Percentiles rank a stretch among this genome's conserved stretches.
Conservation (phyloP, 2,888 invertebrate genomes). For the Papilio protenor region DNA sequence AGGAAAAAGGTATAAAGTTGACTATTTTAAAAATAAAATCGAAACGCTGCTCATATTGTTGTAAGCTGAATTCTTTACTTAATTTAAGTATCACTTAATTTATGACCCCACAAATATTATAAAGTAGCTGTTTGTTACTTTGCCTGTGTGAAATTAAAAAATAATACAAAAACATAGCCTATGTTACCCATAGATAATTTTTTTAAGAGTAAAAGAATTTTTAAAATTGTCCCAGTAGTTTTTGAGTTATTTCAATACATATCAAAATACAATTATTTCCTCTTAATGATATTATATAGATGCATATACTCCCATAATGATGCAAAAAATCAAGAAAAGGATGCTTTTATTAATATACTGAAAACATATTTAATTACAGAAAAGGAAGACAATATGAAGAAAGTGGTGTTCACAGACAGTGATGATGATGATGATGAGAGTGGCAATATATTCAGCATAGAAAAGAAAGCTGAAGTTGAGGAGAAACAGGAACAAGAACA, state of each 20-base stretch:
- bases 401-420: conserved; percentile 76
- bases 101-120: too few species aligned
- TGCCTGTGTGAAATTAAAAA: too few species aligned
- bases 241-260: too few species aligned
- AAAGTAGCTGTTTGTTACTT: too few species aligned
- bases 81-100: too few species aligned
- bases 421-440: conserved; percentile 71
- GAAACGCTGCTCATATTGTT: too few species aligned
- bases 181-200: too few species aligned
- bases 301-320: not conserved
- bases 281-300: too few species aligned
- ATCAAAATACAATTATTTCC: too few species aligned
- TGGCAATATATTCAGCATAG: conserved; percentile 75
- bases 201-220: too few species aligned
- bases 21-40: not conserved
- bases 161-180: too few species aligned
- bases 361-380: conserved; percentile 56
- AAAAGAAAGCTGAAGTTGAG: conserved; percentile 71
- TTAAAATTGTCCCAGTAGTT: too few species aligned
- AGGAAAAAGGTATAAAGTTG: conserved; percentile 63
- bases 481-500: conserved; percentile 45
- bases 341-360: not conserved
- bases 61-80: not conserved
- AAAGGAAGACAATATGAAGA: conserved; percentile 62
- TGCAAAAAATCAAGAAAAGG: not conserved